These are phyloP conservation scores for Onthophagus taurus DNA, from an alignment of 1,140 invertebrate species.

Conservation along the genomic window DNA sequence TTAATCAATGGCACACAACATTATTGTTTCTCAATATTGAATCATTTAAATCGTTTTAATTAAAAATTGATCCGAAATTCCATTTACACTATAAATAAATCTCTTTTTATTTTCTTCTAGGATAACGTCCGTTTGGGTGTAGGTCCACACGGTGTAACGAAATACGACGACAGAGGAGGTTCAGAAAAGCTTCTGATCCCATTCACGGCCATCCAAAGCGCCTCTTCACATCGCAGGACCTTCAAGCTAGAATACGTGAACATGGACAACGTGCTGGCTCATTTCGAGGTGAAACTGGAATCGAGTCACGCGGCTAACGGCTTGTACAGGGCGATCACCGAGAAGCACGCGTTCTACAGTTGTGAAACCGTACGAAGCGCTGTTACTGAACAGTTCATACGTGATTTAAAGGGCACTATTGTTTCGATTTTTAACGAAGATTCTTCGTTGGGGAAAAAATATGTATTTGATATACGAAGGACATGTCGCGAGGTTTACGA, in stretches of 20 bases:
- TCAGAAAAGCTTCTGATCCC: constrained; percentile 60
- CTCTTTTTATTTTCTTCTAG: no score
- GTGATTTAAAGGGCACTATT: constrained; percentile 85
- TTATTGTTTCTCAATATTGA: no score
- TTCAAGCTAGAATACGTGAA: constrained; percentile 68
- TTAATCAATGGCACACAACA: no score
- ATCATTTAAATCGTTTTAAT: no score
- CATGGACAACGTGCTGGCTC: constrained; percentile 55
- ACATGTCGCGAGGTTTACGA: constrained; percentile 83
- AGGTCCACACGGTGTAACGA: constrained; percentile 69
- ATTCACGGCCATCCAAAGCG: constrained; percentile 73
- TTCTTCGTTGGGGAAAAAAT: constrained; percentile 74
- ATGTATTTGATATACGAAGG: constrained; percentile 79
- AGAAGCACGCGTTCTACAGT: constrained; percentile 85
- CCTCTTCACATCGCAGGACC: constrained; percentile 60
- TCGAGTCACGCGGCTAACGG: constrained; percentile 67
- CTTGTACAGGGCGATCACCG: constrained; percentile 78
- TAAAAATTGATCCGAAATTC: no score
- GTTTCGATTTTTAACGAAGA: constrained; percentile 86
- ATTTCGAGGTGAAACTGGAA: constrained; percentile 69
- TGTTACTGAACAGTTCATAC: constrained; percentile 78
- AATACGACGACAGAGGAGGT: constrained; percentile 61
- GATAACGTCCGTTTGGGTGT: constrained; percentile 57
- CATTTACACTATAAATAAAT: no score
- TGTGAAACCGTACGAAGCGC: constrained; percentile 81